Base-by-base conservation (phyloP, 2,797 vertebrate genomes). In the Paguma larvata region DNA sequence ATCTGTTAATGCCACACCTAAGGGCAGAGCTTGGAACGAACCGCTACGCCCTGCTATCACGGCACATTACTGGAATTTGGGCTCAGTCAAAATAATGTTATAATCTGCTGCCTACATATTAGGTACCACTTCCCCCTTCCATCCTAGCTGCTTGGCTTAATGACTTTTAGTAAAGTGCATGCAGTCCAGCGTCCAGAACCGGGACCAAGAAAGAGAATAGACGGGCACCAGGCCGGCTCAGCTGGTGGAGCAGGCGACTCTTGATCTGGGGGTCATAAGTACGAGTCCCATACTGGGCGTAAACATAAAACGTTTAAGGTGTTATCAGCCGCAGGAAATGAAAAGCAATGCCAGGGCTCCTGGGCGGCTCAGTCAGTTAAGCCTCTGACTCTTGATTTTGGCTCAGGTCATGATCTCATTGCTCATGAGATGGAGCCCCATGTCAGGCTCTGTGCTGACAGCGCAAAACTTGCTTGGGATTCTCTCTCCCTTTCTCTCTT, bases 101-200 rank as follows among this genome's bases (percentile, higher is more conserved):
- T 1, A 27, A 65, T 25, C 25, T 2, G 2, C 27, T 32, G 41
- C 7, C 65, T 44, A 3, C 7, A 0, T 27, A 3, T 10, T 2
- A 59, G 46, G 53, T 68, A 63, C 51, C 3, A 11, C 2, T 10
- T 1, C 53, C 12, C 85, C n/a, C 44, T 7, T 59, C 62, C 30
- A 3, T 0, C 7, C 34, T 0, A 44, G 23, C 12, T 5, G 34
- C 15, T 13, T 7, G 73, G 51, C 4, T 16, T 0, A 18, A 12
- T 3, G 19, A 38, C 6, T 6, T 85, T 88, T 56, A 44, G 8
- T 15, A 34, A 44, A 68, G 75, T 3, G 15, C 32, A 2, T 0
- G 10, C 3, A 38, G 13, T 18, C 23, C 1, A 0, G 16, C 12
- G 46, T 19, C 38, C 23, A 62, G 75, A 83, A 73, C 0, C 0